Evolutionary conservation across 2,113 vertebrate genomes (phyloP), one percentile per base, ranked within the genome.

Genomic region (Oenanthe melanoleuca): DNA sequence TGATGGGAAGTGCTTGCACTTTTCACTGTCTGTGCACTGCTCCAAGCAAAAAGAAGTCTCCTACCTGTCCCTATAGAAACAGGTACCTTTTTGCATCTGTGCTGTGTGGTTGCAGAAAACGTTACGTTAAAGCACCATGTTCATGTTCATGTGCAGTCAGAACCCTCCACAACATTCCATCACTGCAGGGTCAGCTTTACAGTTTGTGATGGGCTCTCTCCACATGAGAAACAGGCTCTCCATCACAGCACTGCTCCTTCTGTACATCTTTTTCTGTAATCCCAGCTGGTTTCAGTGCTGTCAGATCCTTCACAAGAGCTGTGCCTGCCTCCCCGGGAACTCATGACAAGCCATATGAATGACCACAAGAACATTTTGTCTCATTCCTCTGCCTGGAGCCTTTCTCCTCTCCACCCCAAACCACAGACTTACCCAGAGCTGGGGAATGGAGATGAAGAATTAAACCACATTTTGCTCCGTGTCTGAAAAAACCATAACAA

Each of bases 301-400:
- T 60, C 63, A 87, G 56, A 83, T 33, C 37, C 53, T 29, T 69
- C 74, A 73, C 23, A 73, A 86, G 24, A 92, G 42, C 69, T 20
- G 3, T 37, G 65, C n/a, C 77, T 78, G 25, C 64, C 80, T 86
- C 38, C 52, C 28, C 44, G 44, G 26, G 19, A 71, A 69, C 37
- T 72, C 57, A 65, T 44, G 56, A 92, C 86, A 88, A 70, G 56
- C 60, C 26, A 66, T 44, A 59, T 9, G 2, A 80, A 80, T 55
- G 82, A 77, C 75, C 71, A 66, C 50, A 55, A 80, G 92, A 89
- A 88, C 83, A 83, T 80, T 90, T 72, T 80, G 59, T 93, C 57
- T 90, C 66, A 38, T 86, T 93, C 22, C n/a, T 81, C 8, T 29
- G 72, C 83, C 57, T 87, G 53, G 4, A 86, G 60, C 31, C n/a